These are phyloP conservation scores for Martes flavigula DNA, from an alignment of 2,797 vertebrate genomes.

Conservation along the genomic window DNA sequence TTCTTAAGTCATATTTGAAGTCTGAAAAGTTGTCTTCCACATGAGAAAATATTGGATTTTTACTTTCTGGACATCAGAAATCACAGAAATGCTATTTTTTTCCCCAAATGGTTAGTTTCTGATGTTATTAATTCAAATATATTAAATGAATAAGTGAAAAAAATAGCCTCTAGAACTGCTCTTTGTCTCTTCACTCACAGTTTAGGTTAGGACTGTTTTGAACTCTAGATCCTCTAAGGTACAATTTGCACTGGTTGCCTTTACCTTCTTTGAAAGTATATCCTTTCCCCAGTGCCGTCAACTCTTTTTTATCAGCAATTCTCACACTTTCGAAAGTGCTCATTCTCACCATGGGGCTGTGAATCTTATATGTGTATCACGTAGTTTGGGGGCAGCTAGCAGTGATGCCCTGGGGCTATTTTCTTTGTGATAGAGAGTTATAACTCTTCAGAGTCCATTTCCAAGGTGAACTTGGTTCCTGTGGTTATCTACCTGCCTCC, in stretches of 20 bases:
- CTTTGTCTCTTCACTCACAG: neutral
- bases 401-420: constrained; percentile 50
- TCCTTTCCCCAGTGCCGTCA: constrained; percentile 40
- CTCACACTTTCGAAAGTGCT: constrained; percentile 31
- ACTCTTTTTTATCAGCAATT: constrained; percentile 52
- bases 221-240: constrained; percentile 53
- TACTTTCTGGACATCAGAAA: neutral
- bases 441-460: constrained; percentile 46
- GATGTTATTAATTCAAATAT: constrained; percentile 18
- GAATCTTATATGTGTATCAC: neutral
- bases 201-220: constrained; percentile 8
- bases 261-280: constrained; percentile 24
- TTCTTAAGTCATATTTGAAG: neutral
- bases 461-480: constrained; percentile 57
- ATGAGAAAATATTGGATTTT: neutral
- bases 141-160: neutral
- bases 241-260: constrained; percentile 40
- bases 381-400: neutral
- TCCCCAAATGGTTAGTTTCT: neutral
- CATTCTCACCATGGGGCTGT: neutral
- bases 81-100: neutral
- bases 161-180: neutral
- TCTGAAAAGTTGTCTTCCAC: neutral
- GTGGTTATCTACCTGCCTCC: neutral
- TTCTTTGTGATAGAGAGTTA: constrained; percentile 57